Percentiles rank a stretch among this genome's conserved stretches.
These are phyloP conservation scores for Phalacrocorax carbo DNA, from an alignment of 2,113 vertebrate species.

Conservation along the genomic window DNA sequence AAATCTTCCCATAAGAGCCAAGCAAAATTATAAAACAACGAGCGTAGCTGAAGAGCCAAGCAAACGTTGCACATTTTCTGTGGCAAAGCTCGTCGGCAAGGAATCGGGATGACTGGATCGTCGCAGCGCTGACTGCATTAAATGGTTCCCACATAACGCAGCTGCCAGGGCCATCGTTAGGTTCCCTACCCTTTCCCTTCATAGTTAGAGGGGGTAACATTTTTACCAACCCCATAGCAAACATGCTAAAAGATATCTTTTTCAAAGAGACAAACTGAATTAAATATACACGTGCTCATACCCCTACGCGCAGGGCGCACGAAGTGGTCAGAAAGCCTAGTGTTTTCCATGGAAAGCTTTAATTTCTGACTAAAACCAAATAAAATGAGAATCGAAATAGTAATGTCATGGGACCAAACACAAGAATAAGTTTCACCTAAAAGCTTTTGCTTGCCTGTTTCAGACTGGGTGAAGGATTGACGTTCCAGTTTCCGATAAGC, in stretches of 20 bases:
- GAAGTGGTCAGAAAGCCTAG: background rate
- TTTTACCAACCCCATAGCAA: background rate
- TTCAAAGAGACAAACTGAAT: background rate
- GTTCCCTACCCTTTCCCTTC: background rate
- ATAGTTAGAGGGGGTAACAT: too few species aligned
- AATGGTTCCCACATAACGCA: background rate
- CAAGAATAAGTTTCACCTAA: background rate
- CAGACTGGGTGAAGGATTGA: background rate
- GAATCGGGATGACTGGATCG: fast-evolving
- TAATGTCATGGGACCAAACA: background rate
- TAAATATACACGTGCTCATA: fast-evolving
- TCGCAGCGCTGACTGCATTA: fast-evolving
- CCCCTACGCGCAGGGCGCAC: background rate
- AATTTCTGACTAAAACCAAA: background rate
- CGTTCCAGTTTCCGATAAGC: background rate
- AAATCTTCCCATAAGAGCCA: background rate
- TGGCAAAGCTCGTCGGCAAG: background rate
- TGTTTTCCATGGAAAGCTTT: background rate
- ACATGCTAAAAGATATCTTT: background rate
- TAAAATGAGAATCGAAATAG: background rate
- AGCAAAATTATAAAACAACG: background rate
- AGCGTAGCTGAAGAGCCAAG: background rate
- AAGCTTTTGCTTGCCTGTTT: background rate
- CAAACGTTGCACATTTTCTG: fast-evolving
- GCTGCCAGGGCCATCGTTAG: background rate